These are phyloP conservation scores for Anolis apletophallus DNA, from an alignment of 2,797 vertebrate genomes.

Conservation along the genomic window DNA sequence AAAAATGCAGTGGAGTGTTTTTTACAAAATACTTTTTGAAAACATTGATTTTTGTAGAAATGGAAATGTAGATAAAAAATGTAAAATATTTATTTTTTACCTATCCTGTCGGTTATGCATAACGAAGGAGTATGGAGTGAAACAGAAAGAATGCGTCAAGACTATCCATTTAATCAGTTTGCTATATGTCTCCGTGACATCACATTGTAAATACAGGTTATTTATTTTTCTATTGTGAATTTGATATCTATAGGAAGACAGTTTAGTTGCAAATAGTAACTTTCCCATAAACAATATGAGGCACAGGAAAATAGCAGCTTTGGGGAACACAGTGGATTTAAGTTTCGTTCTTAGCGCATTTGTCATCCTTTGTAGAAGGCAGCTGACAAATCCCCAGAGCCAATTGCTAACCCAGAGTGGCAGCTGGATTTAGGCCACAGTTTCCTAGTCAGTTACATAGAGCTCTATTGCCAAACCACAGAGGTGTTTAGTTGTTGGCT, in stretches of 20 bases:
- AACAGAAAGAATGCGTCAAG: constrained; percentile 70
- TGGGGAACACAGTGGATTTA: constrained; percentile 48
- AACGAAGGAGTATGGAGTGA: constrained; percentile 76
- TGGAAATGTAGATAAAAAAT: constrained; percentile 69
- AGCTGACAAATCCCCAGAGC: background rate
- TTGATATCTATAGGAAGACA: constrained; percentile 67
- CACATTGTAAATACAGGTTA: constrained; percentile 90
- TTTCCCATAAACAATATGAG: constrained; percentile 62
- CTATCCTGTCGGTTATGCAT: constrained; percentile 66
- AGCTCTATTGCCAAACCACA: constrained; percentile 44
- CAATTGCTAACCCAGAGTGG: too few species aligned
- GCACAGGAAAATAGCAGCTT: constrained; percentile 56
- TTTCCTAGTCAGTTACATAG: constrained; percentile 47
- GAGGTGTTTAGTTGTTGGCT: constrained; percentile 42
- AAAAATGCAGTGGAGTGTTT: constrained; percentile 59
- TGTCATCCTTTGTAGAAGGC: constrained; percentile 54
- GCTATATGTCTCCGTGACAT: constrained; percentile 78
- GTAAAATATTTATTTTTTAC: constrained; percentile 84
- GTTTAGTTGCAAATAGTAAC: constrained; percentile 61
- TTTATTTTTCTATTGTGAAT: constrained; percentile 90
- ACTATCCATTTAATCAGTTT: constrained; percentile 75
- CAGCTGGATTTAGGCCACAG: too few species aligned
- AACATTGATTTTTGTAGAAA: constrained; percentile 48
- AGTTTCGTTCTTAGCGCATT: constrained; percentile 65
- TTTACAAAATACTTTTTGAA: constrained; percentile 38